Percentiles rank a stretch among this genome's conserved stretches.
These are phyloP conservation scores for Pseudorhombus dupliciocellatus DNA, from an alignment of 2,113 vertebrate genomes.

Conservation along the genomic window DNA sequence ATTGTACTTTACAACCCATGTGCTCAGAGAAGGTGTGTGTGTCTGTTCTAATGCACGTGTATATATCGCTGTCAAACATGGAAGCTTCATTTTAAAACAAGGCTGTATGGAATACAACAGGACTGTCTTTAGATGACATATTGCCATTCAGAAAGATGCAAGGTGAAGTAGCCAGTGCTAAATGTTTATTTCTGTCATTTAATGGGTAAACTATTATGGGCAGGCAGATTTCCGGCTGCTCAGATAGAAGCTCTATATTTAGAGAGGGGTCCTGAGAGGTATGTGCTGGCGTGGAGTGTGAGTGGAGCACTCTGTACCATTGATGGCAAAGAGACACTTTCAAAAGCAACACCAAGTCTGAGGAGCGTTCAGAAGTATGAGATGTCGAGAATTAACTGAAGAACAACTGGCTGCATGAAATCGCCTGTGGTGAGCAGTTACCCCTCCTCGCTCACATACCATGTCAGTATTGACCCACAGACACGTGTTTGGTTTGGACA, in stretches of 20 bases:
- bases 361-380: conserved; percentile 53
- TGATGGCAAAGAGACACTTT: conserved; percentile 74
- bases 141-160: background rate
- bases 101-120: background rate
- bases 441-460: background rate
- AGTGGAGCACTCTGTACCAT: conserved; percentile 74
- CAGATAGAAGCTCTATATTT: conserved; percentile 79
- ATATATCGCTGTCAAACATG: conserved; percentile 37
- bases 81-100: conserved; percentile 31
- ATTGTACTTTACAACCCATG: conserved; percentile 77
- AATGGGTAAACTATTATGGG: conserved; percentile 23
- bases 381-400: conserved; percentile 18
- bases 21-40: conserved; percentile 63
- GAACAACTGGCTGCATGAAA: background rate
- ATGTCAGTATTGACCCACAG: background rate
- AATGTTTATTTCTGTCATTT: background rate
- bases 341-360: conserved; percentile 45
- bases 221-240: conserved; percentile 71
- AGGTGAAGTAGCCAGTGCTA: background rate
- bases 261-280: conserved; percentile 81
- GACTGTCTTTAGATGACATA: background rate
- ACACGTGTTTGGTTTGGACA: background rate
- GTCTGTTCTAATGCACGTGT: background rate
- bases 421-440: background rate
- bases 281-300: conserved; percentile 78